Conservation (phyloP, 1,140 invertebrate genomes). For the Procambarus clarkii region DNA sequence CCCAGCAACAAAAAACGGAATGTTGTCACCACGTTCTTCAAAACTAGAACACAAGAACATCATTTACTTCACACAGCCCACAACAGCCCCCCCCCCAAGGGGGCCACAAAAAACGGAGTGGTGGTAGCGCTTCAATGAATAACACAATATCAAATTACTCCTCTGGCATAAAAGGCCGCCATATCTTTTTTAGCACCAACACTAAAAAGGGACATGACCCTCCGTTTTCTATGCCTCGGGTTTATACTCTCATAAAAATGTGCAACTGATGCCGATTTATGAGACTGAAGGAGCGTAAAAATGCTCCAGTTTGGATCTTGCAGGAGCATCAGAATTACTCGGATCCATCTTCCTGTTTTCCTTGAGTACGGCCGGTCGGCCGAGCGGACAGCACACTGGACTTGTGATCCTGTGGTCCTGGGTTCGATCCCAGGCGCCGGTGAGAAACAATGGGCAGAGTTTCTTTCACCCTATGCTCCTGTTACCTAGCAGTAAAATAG, state of each 20-base stretch:
- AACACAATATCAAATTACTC: slow-evolving; percentile 67
- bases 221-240: slow-evolving; percentile 47
- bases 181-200: slow-evolving; percentile 59
- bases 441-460: too few species aligned
- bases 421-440: too few species aligned
- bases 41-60: too few species aligned
- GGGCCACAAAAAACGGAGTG: not conserved
- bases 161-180: slow-evolving; percentile 53
- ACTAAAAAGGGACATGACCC: slow-evolving; percentile 62
- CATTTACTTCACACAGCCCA: too few species aligned
- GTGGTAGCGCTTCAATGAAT: slow-evolving; percentile 40
- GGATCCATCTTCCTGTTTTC: slow-evolving; percentile 24
- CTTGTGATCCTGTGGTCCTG: too few species aligned
- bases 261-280: slow-evolving; percentile 67
- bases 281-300: slow-evolving; percentile 50
- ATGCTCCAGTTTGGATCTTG: slow-evolving; percentile 57
- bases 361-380: not conserved
- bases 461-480: too few species aligned
- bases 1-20: too few species aligned
- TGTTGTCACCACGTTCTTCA: too few species aligned
- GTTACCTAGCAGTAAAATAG: too few species aligned
- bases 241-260: slow-evolving; percentile 64
- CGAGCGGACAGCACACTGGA: too few species aligned
- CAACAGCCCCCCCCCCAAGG: not conserved
- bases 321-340: slow-evolving; percentile 38